phyloP scores from a whole-genome alignment of 2,888 invertebrate species.

The Bimastos eiseni region DNA sequence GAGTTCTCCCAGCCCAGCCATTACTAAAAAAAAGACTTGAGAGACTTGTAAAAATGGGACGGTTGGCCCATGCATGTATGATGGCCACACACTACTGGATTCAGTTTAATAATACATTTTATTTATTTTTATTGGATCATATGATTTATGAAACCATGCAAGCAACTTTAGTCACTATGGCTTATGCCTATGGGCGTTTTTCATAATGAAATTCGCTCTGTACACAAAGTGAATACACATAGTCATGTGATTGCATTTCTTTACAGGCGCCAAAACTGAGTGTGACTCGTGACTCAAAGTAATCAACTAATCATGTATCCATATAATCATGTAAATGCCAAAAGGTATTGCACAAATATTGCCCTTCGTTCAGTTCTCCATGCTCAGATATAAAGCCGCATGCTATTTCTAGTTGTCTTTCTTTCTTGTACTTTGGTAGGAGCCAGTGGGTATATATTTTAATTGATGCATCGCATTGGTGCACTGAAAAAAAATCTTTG shows the following conservation, averaged over 20 bases:
- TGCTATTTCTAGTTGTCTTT: neutral
- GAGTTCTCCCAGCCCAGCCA: too few species aligned
- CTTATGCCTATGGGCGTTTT: neutral
- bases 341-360: too few species aligned
- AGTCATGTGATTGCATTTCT: neutral
- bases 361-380: too few species aligned
- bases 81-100: neutral
- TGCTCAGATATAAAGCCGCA: neutral
- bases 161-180: neutral
- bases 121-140: neutral
- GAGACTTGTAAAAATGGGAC: too few species aligned
- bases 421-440: neutral
- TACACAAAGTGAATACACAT: too few species aligned
- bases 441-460: neutral
- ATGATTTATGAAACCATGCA: neutral
- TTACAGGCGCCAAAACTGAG: neutral
- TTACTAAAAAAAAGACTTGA: too few species aligned
- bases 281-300: too few species aligned
- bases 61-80: too few species aligned
- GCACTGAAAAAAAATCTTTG: neutral
- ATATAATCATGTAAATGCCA: too few species aligned
- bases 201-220: neutral
- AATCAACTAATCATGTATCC: too few species aligned
- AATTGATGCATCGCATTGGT: neutral
- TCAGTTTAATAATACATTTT: too few species aligned